Evolutionary conservation across 2,113 vertebrate genomes (phyloP).

Genomic region (Phycodurus eques): DNA sequence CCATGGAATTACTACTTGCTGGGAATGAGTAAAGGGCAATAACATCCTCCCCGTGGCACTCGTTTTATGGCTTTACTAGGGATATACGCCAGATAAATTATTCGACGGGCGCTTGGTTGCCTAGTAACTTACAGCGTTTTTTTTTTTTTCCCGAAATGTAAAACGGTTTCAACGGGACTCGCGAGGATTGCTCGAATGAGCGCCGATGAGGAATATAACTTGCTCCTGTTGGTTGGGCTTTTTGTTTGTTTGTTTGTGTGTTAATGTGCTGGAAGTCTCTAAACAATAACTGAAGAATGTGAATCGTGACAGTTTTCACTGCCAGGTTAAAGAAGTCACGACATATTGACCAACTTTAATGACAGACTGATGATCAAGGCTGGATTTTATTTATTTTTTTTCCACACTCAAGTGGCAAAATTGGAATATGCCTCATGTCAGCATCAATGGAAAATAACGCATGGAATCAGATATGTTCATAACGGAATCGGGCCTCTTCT

Average conservation of each 20-base stretch:
- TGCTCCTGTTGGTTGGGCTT: neutral
- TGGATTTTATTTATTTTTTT: no score
- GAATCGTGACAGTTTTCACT: neutral
- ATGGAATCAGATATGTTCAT: no score
- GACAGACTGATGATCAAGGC: no score
- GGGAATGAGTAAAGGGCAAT: neutral
- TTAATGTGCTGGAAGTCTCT: neutral
- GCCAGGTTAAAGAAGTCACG: neutral
- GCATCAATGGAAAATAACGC: no score
- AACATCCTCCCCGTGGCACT: neutral
- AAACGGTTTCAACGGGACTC: constrained; percentile 1
- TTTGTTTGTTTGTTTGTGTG: neutral
- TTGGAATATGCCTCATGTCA: no score
- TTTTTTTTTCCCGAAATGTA: neutral
- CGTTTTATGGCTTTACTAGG: neutral
- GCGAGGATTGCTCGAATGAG: neutral
- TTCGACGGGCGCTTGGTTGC: neutral
- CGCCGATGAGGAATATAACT: neutral
- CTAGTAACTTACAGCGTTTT: neutral
- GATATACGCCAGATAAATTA: neutral
- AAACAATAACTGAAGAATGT: neutral
- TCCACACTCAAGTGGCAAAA: no score
- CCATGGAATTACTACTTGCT: neutral
- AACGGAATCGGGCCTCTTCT: no score
- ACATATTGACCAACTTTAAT: neutral